Evolutionary conservation across 92 coral and sea anemone species (phyloP).

Genomic region (Desmophyllum pertusum): DNA sequence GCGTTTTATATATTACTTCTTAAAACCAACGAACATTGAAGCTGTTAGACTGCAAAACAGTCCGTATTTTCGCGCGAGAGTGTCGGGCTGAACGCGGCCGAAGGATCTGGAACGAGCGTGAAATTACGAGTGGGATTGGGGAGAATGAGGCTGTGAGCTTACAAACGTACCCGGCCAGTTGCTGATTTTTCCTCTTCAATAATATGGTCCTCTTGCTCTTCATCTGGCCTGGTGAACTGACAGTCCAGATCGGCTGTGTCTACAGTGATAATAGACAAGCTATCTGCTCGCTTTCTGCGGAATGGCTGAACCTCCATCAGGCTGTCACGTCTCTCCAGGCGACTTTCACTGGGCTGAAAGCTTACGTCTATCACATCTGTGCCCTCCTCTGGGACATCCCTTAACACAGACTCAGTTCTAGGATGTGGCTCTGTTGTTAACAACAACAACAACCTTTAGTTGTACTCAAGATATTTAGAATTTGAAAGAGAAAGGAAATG

Average conservation of each 20-base stretch:
- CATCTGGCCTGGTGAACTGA: conserved; percentile 70
- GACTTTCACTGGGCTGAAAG: neutral
- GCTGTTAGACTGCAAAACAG: no score
- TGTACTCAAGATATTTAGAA: no score
- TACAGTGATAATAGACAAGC: conserved; percentile 66
- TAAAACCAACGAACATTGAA: neutral
- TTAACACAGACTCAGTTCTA: conserved; percentile 2
- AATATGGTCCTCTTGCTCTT: conserved; percentile 71
- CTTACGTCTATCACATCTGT: conserved; percentile 9
- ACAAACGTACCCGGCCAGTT: conserved; percentile 84
- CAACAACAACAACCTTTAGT: no score
- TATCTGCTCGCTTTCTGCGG: conserved; percentile 60
- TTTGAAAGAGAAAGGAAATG: no score
- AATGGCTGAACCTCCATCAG: conserved; percentile 13
- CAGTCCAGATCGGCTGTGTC: conserved; percentile 86
- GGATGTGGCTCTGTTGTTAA: neutral
- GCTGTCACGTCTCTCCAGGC: conserved; percentile 19
- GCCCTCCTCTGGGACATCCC: conserved; percentile 51
- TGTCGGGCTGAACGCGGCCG: no score
- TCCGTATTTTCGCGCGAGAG: no score
- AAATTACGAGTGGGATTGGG: no score
- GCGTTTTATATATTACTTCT: no score
- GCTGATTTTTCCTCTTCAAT: conserved; percentile 84
- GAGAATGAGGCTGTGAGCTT: neutral
- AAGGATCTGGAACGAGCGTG: no score